Evolutionary conservation across 2,113 vertebrate genomes (phyloP), one percentile per base, ranked within the genome.

Genomic region (Xyliphius kryptos): DNA sequence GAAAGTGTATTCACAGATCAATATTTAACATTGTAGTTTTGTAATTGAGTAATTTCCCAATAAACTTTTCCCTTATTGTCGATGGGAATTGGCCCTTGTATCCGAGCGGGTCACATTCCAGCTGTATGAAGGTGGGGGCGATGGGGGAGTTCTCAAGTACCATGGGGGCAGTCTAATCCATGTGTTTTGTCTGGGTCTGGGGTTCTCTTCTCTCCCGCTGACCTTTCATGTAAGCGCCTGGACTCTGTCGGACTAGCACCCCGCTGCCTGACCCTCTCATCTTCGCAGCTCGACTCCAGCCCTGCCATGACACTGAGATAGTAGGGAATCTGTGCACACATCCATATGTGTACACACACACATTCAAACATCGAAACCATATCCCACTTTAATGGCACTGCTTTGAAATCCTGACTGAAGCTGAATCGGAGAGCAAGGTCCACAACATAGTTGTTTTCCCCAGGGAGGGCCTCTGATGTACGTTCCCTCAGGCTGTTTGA

Each of bases 131-230:
- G 83, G 82, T 67, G 80, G 75, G 48, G 66, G 77, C 76, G 78
- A 81, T 63, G 80, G 73, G 52, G 67, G n/a, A 83, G 74, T 83
- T 77, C 58, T 55, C 64, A 43, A 16, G 66, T 57, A 55, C 38
- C 61, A 47, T 49, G 70, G 63, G 64, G 56, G 56, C 66, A 65
- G 71, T 73, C 71, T 73, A 67, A 73, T 73, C 62, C 67, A 69
- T 80, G 81, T 86, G 86, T 81, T 88, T 82, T 87, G 86, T 88
- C 86, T 87, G 82, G 78, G 79, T 82, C 80, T 87, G 80, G 81
- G 82, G 80, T 82, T 81, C 82, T 82, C 66, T 79, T 76, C 70
- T 75, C 79, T 13, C 74, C 75, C 67, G 78, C 71, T 72, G 61
- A 74, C 79, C 83, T 87, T 86, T 87, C 82, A 87, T 85, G 81